A percentile compares a stretch with the other conserved stretches of the same genome.
These are phyloP conservation scores for Tenebrio molitor DNA, from an alignment of 1,140 invertebrate species.

Conservation along the genomic window DNA sequence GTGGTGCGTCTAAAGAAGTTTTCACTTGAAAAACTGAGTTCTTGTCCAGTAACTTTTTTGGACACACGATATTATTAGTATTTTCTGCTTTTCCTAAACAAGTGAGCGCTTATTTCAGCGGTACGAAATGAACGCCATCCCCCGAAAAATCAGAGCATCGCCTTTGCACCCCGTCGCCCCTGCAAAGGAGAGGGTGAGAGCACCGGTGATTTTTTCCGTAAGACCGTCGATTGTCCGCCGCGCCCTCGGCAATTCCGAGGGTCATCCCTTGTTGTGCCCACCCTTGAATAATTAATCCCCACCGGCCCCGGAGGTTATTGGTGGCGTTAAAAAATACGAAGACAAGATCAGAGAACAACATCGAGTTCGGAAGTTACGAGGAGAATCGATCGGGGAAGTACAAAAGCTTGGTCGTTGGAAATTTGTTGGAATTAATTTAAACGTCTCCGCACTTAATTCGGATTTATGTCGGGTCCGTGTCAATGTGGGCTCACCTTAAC, in stretches of 20 bases:
- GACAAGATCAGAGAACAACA: background rate
- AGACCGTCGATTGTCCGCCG: too few relatives aligned
- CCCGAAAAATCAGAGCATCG: too few relatives aligned
- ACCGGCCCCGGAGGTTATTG: slow-evolving; percentile 25
- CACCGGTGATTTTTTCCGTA: too few relatives aligned
- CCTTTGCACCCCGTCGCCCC: too few relatives aligned
- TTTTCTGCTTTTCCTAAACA: too few relatives aligned
- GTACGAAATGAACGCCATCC: too few relatives aligned
- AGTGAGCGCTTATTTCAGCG: too few relatives aligned
- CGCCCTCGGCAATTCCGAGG: slow-evolving; percentile 33
- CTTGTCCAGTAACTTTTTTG: too few relatives aligned
- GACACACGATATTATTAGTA: too few relatives aligned
- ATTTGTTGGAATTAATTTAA: slow-evolving; percentile 38
- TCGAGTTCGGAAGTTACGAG: slow-evolving; percentile 16
- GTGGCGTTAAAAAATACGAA: slow-evolving; percentile 13
- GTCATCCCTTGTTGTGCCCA: slow-evolving; percentile 29
- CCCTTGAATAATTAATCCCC: slow-evolving; percentile 29
- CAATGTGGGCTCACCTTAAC: slow-evolving; percentile 38
- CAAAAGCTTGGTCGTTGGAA: slow-evolving; percentile 1
- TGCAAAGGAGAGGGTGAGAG: too few relatives aligned
- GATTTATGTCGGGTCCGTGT: slow-evolving; percentile 34
- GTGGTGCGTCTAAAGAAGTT: too few relatives aligned
- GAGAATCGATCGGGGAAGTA: background rate
- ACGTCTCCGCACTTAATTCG: slow-evolving; percentile 33
- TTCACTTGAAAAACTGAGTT: too few relatives aligned